These are phyloP conservation scores for Onychostoma macrolepis DNA, from an alignment of 2,113 vertebrate species.

Conservation along the genomic window DNA sequence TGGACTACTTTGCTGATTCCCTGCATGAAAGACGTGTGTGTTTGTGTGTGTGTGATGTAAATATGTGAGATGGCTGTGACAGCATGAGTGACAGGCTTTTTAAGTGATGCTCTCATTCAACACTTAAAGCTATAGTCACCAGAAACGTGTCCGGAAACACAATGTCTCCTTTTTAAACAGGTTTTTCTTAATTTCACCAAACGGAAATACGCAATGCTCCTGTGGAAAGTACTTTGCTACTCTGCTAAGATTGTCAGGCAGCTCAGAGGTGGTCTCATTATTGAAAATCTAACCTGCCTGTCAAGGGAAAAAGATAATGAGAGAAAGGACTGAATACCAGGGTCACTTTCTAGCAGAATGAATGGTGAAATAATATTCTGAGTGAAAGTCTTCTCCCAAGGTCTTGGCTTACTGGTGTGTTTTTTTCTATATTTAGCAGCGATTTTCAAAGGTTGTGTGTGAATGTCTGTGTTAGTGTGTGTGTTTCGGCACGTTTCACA, in stretches of 20 bases:
- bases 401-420: slow-evolving; percentile 29
- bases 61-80: slow-evolving; percentile 9
- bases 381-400: slow-evolving; percentile 22
- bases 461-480: not conserved
- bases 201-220: not conserved
- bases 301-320: slow-evolving; percentile 1
- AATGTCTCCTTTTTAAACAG: not conserved
- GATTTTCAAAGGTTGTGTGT: slow-evolving; percentile 42
- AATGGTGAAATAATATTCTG: slow-evolving; percentile 27
- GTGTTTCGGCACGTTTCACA: slow-evolving; percentile 23
- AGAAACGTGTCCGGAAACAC: not conserved
- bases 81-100: slow-evolving; percentile 19
- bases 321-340: slow-evolving; percentile 9
- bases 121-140: not conserved
- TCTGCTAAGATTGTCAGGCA: not conserved
- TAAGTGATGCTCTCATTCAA: not conserved
- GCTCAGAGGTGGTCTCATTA: not conserved
- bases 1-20: not conserved
- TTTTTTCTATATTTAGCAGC: slow-evolving; percentile 44
- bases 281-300: not conserved
- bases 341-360: slow-evolving; percentile 5
- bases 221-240: not conserved
- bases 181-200: not conserved
- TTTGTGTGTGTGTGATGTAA: slow-evolving; percentile 18
- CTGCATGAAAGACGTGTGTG: slow-evolving; percentile 13